Evolutionary conservation across 1,140 invertebrate species (phyloP), one percentile per base, ranked within the genome.

Genomic region (Rhopalosiphum maidis): DNA sequence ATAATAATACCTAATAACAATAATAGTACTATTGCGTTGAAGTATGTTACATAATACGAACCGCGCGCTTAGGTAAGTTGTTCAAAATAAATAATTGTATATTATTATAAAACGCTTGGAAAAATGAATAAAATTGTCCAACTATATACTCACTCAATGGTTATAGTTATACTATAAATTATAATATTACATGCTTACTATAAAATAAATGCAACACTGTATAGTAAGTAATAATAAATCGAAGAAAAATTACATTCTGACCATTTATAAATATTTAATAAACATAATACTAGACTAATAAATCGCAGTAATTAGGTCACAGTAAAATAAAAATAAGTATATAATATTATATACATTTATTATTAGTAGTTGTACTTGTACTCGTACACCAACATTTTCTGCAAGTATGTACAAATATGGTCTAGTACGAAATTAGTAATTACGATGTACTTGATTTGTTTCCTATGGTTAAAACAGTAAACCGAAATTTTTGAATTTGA

Each of bases 211-310:
- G 43, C 23, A 23, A 43, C 18, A 7, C 2, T 87, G 43, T 35
- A n/a, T 18, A 9, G 9, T 46, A 51, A 51, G 2, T 54, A 37
- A 55, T 46, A 15, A 77, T n/a, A 18, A 77, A 77, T 77, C 5
- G 8, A 89, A 22, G 54, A 9, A 21, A 54, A 51, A 55, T 54
- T 54, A 41, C 30, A 37, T 54, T 15, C 87, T 8, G 7, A 37
- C 15, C 30, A 48, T 88, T 89, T 88, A n/a, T 35, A 88, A 51
- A 54, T n/a, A 77, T 77, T 5, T n/a, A 88, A 89, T 89, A 89
- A 89, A 89, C 18, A 41, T 54, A 22, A 25, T 22, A 22, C 22
- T 21, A 55, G 37, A 55, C 51, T 55, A 88, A n/a, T n/a, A 51
- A 88, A 88, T 35, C 6, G 86, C 43, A 51, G n/a, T 51, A 88